A percentile compares a stretch with the other conserved stretches of the same genome.
Evolutionary conservation across 2,113 vertebrate genomes (phyloP).

Genomic region (Manacus vitellinus): DNA sequence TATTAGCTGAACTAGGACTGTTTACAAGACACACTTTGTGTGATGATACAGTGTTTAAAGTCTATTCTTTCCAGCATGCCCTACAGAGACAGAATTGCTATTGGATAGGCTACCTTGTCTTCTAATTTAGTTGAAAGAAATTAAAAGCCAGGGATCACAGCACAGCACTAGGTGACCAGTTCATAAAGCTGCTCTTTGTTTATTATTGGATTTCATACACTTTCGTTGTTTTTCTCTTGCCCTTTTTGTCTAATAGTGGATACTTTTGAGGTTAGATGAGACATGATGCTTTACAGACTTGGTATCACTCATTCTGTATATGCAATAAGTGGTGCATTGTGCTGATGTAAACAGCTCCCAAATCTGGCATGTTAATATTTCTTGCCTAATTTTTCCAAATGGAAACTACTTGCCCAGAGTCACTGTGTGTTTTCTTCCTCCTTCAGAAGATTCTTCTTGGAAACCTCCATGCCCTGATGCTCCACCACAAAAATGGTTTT

Average conservation of each 20-base stretch:
- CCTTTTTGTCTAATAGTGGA: background rate
- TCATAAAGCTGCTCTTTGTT: background rate
- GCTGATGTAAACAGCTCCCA: background rate
- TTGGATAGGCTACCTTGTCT: background rate
- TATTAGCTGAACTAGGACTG: background rate
- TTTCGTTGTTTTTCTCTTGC: background rate
- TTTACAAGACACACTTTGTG: background rate
- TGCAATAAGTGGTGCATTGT: background rate
- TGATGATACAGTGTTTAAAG: background rate
- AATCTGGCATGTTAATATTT: background rate
- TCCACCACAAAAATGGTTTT: background rate
- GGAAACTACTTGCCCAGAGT: slow-evolving; percentile 12
- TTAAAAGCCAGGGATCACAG: background rate
- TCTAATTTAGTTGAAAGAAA: background rate
- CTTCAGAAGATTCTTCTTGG: background rate
- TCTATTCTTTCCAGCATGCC: background rate
- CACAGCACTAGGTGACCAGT: background rate
- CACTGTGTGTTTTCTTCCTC: slow-evolving; percentile 11
- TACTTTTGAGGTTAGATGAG: background rate
- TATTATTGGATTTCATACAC: background rate
- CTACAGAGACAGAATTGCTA: background rate
- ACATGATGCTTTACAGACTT: background rate
- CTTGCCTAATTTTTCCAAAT: slow-evolving; percentile 31
- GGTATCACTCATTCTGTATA: background rate
- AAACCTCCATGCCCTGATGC: background rate